phyloP scores from a whole-genome alignment of 2,113 vertebrate genomes.

The Stegostoma tigrinum region DNA sequence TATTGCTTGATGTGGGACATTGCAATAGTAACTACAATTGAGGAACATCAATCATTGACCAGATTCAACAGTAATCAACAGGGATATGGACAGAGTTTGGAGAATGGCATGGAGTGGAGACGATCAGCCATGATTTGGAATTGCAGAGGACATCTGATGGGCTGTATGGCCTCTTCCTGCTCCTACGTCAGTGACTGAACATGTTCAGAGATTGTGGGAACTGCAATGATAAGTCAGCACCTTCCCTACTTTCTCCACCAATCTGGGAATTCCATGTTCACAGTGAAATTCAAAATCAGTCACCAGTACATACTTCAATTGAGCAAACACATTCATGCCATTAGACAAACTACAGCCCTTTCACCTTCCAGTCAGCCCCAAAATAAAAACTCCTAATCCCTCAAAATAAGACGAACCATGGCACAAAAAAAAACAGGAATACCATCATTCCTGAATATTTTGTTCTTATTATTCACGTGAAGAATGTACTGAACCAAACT shows the following conservation, averaged over 20 bases:
- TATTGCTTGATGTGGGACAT: neutral
- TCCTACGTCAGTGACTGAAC: neutral
- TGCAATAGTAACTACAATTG: neutral
- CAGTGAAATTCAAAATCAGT: neutral
- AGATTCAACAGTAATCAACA: too few species aligned
- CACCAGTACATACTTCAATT: neutral
- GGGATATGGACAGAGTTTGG: too few species aligned
- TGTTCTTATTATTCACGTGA: too few species aligned
- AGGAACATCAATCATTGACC: too few species aligned
- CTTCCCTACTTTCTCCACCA: neutral
- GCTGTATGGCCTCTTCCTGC: too few species aligned
- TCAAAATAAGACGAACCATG: neutral
- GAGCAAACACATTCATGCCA: neutral
- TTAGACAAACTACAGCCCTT: too few species aligned
- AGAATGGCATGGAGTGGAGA: too few species aligned
- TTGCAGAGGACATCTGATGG: too few species aligned
- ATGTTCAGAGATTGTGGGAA: neutral
- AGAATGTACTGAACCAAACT: too few species aligned
- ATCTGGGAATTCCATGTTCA: neutral
- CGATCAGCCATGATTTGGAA: too few species aligned
- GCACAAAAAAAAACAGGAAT: neutral
- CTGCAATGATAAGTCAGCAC: neutral
- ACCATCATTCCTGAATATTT: too few species aligned
- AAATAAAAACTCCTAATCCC: neutral
- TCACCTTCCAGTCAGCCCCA: neutral